Conservation (phyloP, 2,888 invertebrate genomes). For the Pristionchus exspectatus region DNA sequence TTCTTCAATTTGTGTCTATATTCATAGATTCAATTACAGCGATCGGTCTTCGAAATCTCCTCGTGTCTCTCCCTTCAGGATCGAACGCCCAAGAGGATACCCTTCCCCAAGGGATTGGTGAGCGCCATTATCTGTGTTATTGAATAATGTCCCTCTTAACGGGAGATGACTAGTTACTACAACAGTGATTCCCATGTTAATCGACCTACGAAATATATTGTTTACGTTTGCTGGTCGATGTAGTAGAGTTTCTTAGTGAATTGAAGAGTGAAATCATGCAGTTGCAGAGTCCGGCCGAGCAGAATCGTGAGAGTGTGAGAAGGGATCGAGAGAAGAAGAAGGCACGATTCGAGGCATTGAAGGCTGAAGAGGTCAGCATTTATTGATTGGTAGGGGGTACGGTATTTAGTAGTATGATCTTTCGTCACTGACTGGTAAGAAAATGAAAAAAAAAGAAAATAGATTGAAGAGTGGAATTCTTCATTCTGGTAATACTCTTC, state of each 20-base stretch:
- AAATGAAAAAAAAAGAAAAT: too few relatives aligned
- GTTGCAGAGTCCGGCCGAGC: conserved; percentile 5
- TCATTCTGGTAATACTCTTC: too few relatives aligned
- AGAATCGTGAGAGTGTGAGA: conserved; percentile 30
- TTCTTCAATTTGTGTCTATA: neutral
- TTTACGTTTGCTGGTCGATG: too few relatives aligned
- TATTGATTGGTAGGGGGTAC: neutral
- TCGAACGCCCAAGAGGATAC: conserved; percentile 8
- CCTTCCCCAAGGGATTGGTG: conserved; percentile 39
- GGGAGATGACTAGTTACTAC: too few relatives aligned
- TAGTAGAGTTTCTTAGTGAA: neutral
- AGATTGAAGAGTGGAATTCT: too few relatives aligned
- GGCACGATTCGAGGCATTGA: conserved; percentile 3
- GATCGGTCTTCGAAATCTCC: neutral
- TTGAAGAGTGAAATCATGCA: neutral
- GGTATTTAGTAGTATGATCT: neutral
- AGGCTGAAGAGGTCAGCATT: neutral
- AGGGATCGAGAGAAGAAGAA: conserved; percentile 47
- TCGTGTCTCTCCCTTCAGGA: neutral
- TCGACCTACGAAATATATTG: too few relatives aligned
- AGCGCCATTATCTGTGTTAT: neutral
- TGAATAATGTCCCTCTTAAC: too few relatives aligned
- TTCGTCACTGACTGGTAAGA: too few relatives aligned
- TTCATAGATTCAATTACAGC: neutral
- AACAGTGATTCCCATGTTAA: too few relatives aligned